A percentile compares a stretch with the other conserved stretches of the same genome.
These are phyloP conservation scores for Apis mellifera DNA, from an alignment of 1,140 invertebrate species.

Conservation along the genomic window Amel_HAv3.1 CM009936.2:2139501-2140000, in stretches of 20 bases:
- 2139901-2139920: too few species aligned
- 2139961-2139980: too few species aligned
- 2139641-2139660: not conserved
- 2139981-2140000: too few species aligned
- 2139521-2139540: too few species aligned
- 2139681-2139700: not conserved
- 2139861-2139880: too few species aligned
- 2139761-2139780: not conserved
- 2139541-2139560: too few species aligned
- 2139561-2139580: too few species aligned
- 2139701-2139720: not conserved
- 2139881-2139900: not conserved
- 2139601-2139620: not conserved
- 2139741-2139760: not conserved
- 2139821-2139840: not conserved
- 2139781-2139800: not conserved
- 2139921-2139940: too few species aligned
- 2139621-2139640: not conserved
- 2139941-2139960: not conserved
- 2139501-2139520: too few species aligned
- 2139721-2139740: not conserved
- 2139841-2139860: not conserved
- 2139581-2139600: too few species aligned
- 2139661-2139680: not conserved
- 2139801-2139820: not conserved